These are phyloP conservation scores for Anhinga rufa DNA, from an alignment of 2,113 vertebrate genomes.

Conservation along the genomic window DNA sequence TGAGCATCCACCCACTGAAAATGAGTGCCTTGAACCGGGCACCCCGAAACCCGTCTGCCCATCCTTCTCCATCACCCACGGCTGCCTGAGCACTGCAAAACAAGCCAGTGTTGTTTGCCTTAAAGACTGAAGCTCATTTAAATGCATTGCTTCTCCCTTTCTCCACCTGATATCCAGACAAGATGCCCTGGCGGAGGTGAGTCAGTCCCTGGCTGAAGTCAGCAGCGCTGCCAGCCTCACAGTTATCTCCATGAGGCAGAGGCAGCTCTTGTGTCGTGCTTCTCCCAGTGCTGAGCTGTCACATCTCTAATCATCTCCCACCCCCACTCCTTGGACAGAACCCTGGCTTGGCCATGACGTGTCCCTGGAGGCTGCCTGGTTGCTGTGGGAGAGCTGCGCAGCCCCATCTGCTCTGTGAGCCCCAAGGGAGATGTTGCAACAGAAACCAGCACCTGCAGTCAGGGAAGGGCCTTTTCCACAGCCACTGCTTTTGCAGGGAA, in stretches of 20 bases:
- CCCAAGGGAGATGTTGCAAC: constrained; percentile 9
- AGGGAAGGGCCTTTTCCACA: background rate
- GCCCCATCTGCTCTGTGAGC: background rate
- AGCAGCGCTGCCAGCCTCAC: background rate
- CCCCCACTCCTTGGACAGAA: background rate
- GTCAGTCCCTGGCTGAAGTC: background rate
- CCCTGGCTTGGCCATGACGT: background rate
- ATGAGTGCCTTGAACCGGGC: fast-evolving
- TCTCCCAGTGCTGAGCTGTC: background rate
- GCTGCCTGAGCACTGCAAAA: background rate
- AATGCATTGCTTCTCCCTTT: background rate
- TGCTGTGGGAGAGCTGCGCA: background rate
- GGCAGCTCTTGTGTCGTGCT: background rate
- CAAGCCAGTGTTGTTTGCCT: background rate
- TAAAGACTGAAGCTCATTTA: constrained; percentile 7
- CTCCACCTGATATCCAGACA: constrained; percentile 24
- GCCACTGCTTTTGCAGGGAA: background rate
- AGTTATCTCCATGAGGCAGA: background rate
- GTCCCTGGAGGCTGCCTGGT: constrained; percentile 5
- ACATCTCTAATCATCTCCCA: background rate
- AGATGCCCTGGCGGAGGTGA: constrained; percentile 25
- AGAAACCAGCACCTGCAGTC: constrained; percentile 24
- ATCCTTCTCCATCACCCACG: background rate
- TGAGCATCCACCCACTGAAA: background rate
- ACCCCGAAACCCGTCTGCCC: background rate